Evolutionary conservation across 1,140 invertebrate genomes (phyloP), one percentile per base, ranked within the genome.

Genomic region (Heliconius himera): DNA sequence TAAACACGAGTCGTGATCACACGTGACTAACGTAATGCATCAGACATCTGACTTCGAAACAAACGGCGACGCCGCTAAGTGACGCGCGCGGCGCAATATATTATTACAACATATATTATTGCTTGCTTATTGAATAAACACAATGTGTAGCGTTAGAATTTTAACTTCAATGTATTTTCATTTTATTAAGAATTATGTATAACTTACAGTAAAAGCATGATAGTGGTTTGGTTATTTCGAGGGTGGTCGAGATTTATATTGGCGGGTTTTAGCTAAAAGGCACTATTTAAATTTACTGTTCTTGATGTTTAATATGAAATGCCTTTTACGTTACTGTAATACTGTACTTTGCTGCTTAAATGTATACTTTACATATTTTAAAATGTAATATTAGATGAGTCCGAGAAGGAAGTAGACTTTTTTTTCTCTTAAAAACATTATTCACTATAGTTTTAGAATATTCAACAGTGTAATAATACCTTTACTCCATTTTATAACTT

Each of bases 361-460:
- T 86, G 82, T 88, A 87, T 86, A 87, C 84, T 88, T 86, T 89
- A 89, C 88, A 91, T 88, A 88, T 90, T 91, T 90, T 90, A 90
- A 89, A 91, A 88, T 89, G 81, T 90, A 89, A 89, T 86, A 75
- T 90, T 93, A 93, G 90, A 84, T 90, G 87, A 85, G 90, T 90
- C 83, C 86, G 86, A 86, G 84, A 88, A 89, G 86, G 88, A 90
- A 86, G 91, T 93, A 94, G 91, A 85, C 89, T 92, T 92, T 94
- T 91, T 93, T 88, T 90, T 90, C 85, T 91, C 90, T 91, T 91
- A 88, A 93, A 93, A 85, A 85, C 87, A 90, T 91, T 93, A 89
- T 91, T 93, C 91, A 87, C 87, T 92, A 92, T 94, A 94, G 93
- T 93, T 94, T 93, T 94, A 93, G 91, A 93, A 89, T 91, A 89